Conservation (phyloP, 2,113 vertebrate species). For the Toxotes chatareus region DNA sequence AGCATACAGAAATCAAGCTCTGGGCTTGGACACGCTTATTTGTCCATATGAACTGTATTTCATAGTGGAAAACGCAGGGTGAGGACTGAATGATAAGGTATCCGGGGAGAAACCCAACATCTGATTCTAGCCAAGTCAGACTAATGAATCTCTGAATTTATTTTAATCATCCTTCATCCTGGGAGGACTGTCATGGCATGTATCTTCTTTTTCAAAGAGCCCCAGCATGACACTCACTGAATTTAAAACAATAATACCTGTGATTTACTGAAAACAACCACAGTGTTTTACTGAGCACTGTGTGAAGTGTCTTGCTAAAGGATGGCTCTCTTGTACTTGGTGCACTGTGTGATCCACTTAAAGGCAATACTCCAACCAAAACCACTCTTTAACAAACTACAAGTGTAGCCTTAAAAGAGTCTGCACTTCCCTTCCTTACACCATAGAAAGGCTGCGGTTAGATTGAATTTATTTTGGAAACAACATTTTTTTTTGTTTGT, state of each 20-base stretch:
- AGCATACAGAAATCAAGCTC: neutral
- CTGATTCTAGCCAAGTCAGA: neutral
- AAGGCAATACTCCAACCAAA: slow-evolving; percentile 16
- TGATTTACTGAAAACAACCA: neutral
- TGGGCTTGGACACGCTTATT: neutral
- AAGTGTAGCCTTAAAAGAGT: neutral
- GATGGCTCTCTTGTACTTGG: neutral
- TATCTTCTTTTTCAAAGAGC: neutral
- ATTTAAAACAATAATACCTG: slow-evolving; percentile 16
- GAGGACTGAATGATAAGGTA: neutral
- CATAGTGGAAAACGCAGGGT: neutral
- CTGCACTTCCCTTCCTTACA: neutral
- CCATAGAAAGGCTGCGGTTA: neutral
- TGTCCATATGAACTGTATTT: neutral
- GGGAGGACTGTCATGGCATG: neutral
- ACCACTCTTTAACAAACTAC: neutral
- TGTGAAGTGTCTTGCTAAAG: neutral
- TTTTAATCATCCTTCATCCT: neutral
- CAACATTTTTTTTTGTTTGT: neutral
- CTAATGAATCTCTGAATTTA: neutral
- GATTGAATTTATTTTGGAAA: neutral
- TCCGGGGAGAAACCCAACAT: neutral
- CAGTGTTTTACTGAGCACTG: neutral
- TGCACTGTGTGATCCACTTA: neutral
- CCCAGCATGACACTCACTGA: neutral